A percentile compares a stretch with the other conserved stretches of the same genome.
Evolutionary conservation across 2,113 vertebrate genomes (phyloP).

Genomic region (Syngnathus typhle): DNA sequence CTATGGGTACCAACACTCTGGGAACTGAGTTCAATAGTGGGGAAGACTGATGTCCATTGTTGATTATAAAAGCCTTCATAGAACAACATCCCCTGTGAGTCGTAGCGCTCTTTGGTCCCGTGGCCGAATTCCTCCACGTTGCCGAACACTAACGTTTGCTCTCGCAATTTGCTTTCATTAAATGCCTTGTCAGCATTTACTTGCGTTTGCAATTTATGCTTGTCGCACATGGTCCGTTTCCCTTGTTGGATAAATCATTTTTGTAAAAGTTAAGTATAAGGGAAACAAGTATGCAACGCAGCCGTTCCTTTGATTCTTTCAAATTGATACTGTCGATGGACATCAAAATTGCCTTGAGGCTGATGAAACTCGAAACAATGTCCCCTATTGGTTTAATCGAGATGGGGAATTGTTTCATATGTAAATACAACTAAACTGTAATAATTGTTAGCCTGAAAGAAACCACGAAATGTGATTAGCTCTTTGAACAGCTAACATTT

Average conservation of each 20-base stretch:
- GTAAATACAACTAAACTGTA: background rate
- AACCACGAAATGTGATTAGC: background rate
- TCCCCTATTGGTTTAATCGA: background rate
- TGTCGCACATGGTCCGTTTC: background rate
- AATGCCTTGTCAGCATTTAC: background rate
- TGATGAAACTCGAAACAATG: background rate
- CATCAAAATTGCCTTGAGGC: background rate
- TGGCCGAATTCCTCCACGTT: conserved; percentile 56
- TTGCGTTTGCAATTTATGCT: background rate
- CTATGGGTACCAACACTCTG: conserved; percentile 63
- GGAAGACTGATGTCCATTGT: conserved; percentile 62
- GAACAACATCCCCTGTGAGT: conserved; percentile 60
- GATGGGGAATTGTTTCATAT: background rate
- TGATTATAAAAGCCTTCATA: conserved; percentile 47
- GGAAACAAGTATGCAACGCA: background rate
- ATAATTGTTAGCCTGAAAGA: background rate
- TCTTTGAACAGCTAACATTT: background rate
- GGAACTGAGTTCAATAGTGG: conserved; percentile 71
- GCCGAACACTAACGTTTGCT: conserved; percentile 43
- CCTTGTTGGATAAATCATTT: background rate
- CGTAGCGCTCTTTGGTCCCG: conserved; percentile 38
- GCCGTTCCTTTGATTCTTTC: background rate
- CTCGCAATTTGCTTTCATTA: conserved; percentile 22
- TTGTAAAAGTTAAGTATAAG: background rate
- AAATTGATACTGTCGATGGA: background rate